Conservation (phyloP, 2,797 vertebrate genomes). For the Arctocebus calabarensis region DNA sequence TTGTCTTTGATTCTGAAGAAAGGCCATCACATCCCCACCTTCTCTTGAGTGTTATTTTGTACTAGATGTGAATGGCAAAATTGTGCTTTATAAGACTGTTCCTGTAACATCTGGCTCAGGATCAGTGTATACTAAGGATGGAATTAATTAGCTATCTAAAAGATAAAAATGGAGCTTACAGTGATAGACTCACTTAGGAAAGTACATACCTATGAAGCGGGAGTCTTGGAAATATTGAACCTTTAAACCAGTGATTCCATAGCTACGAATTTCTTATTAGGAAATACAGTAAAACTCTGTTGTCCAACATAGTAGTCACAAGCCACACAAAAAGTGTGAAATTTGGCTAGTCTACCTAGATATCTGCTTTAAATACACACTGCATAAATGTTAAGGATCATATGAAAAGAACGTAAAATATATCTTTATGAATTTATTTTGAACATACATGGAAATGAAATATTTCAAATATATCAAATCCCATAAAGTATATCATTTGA, state of each 20-base stretch:
- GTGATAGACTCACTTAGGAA: background rate
- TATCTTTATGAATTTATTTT: background rate
- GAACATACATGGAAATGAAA: background rate
- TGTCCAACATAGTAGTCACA: background rate
- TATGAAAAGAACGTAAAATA: background rate
- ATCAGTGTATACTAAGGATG: background rate
- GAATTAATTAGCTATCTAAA: background rate
- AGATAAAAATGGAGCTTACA: background rate
- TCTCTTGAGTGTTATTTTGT: background rate
- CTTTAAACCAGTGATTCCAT: background rate
- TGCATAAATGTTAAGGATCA: background rate
- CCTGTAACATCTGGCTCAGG: background rate
- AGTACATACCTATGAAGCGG: background rate
- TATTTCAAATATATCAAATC: constrained; percentile 5
- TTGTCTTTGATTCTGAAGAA: background rate
- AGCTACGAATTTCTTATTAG: background rate
- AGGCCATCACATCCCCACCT: background rate
- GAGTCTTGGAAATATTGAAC: background rate
- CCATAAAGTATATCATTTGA: background rate
- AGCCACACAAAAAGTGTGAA: background rate
- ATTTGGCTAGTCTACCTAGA: background rate
- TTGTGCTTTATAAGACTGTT: background rate
- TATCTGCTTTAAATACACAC: background rate
- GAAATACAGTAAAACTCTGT: background rate
- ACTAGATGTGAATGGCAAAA: background rate